These are phyloP conservation scores for Stichopus horrens DNA, from an alignment of 53 echinoderm and acorn worm species.

Conservation along the genomic window DNA sequence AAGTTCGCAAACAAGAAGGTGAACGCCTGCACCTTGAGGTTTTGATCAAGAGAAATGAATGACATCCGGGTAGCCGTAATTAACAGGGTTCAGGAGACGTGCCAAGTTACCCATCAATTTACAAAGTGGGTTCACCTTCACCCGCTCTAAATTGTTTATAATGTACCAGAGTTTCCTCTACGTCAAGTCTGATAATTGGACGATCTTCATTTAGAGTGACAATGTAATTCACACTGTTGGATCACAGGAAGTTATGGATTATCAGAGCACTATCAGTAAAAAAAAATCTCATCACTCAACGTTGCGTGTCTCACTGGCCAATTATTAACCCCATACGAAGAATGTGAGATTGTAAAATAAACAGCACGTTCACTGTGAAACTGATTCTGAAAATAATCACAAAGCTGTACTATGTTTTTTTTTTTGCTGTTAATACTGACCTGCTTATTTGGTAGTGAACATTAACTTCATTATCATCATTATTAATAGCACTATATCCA, in stretches of 20 bases:
- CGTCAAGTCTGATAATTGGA: background rate
- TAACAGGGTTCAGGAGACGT: slow-evolving; percentile 7
- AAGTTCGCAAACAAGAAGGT: background rate
- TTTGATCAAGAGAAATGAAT: slow-evolving; percentile 1
- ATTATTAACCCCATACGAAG: no score
- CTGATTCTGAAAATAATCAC: no score
- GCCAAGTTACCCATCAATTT: slow-evolving; percentile 14
- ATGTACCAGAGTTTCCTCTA: background rate
- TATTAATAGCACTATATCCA: no score
- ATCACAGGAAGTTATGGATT: slow-evolving; percentile 13
- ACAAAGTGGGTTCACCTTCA: slow-evolving; percentile 2
- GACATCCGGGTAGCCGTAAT: slow-evolving; percentile 9
- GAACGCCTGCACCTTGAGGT: background rate
- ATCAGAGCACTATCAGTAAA: background rate
- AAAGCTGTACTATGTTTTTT: no score
- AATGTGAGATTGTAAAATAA: no score
- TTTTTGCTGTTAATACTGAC: no score
- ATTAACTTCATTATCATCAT: no score
- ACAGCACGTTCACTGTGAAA: no score
- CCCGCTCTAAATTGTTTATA: background rate
- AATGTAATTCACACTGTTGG: background rate
- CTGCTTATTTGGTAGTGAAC: no score
- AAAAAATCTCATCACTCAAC: background rate
- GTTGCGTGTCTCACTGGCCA: no score
- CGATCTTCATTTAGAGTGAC: slow-evolving; percentile 5